Conservation (phyloP, 2,888 invertebrate genomes). For the Pimpla rufipes region DNA sequence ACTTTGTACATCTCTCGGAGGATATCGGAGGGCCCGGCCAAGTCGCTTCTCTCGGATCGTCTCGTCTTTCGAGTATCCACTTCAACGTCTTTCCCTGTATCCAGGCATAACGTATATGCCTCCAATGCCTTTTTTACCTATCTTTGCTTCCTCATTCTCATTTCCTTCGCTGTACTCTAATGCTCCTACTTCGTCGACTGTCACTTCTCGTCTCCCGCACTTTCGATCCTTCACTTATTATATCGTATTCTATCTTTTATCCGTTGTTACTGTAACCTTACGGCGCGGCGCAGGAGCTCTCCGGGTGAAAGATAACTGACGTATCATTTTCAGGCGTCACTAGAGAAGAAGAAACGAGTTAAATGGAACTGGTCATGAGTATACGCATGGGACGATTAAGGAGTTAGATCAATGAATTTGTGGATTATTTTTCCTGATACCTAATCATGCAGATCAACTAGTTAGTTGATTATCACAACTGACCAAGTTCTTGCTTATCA, state of each 20-base stretch:
- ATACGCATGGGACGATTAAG: no score
- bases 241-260: slow-evolving; percentile 3
- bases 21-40: slow-evolving; percentile 49
- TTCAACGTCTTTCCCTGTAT: slow-evolving; percentile 37
- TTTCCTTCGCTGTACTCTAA: slow-evolving; percentile 11
- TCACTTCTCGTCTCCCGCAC: neutral
- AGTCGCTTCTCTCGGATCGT: slow-evolving; percentile 26
- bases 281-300: neutral
- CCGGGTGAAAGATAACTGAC: no score
- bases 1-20: slow-evolving; percentile 52
- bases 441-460: no score
- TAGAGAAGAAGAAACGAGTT: no score
- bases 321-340: neutral
- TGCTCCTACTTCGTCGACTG: slow-evolving; percentile 8
- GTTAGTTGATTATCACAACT: no score
- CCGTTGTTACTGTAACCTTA: slow-evolving; percentile 11
- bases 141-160: slow-evolving; percentile 36
- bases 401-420: no score
- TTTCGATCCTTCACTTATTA: slow-evolving; percentile 1
- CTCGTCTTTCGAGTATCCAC: slow-evolving; percentile 57
- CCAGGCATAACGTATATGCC: neutral
- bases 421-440: no score
- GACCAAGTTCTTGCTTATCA: no score
- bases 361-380: no score
- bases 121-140: slow-evolving; percentile 3